phyloP scores from a whole-genome alignment of 2,888 invertebrate species.

The Rugalucina vietnamica region DNA sequence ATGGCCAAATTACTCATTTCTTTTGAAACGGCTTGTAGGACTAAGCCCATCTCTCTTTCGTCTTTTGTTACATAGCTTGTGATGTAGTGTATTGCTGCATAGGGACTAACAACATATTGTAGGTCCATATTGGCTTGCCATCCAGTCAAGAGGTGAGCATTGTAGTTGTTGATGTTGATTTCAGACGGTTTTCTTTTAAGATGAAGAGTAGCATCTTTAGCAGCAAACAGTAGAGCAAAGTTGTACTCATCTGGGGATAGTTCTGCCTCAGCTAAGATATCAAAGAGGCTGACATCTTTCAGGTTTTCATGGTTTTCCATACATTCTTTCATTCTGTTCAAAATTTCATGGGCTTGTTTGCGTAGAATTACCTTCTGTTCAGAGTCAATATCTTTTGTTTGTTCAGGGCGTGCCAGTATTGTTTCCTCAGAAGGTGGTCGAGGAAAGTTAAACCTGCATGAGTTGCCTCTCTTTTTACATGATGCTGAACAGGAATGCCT shows the following conservation, averaged over 20 bases:
- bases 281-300: not conserved
- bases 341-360: not conserved
- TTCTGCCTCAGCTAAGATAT: not conserved
- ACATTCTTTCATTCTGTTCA: not conserved
- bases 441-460: slow-evolving; percentile 4
- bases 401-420: not conserved
- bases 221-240: not conserved
- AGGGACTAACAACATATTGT: slow-evolving; percentile 24
- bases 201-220: slow-evolving; percentile 12
- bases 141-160: slow-evolving; percentile 10
- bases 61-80: slow-evolving; percentile 38
- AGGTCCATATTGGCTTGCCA: slow-evolving; percentile 1
- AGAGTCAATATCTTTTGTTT: not conserved
- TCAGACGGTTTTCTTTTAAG: slow-evolving; percentile 25
- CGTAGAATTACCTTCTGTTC: not conserved
- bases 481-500: slow-evolving; percentile 16
- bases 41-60: slow-evolving; percentile 36
- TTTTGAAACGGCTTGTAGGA: no score
- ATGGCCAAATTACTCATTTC: no score
- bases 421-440: not conserved
- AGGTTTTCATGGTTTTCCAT: not conserved
- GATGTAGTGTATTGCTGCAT: slow-evolving; percentile 33
- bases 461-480: slow-evolving; percentile 1
- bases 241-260: not conserved
- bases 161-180: slow-evolving; percentile 32